These are phyloP conservation scores for Phenganax marumi DNA, from an alignment of 92 coral and sea anemone genomes.

Conservation along the genomic window DNA sequence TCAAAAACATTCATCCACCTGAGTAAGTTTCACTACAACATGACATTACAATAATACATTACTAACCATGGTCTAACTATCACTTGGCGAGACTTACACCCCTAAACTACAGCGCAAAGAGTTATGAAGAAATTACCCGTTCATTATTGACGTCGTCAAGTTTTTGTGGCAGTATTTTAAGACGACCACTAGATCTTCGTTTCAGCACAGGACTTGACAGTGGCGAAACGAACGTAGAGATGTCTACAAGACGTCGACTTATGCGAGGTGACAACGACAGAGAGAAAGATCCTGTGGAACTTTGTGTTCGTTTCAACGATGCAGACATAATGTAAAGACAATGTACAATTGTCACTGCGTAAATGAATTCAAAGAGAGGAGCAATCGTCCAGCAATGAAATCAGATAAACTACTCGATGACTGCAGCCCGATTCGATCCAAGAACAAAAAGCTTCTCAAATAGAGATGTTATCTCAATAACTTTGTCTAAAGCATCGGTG, in stretches of 20 bases:
- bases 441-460: no score
- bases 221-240: constrained; percentile 28
- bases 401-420: no score
- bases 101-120: neutral
- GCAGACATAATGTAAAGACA: neutral
- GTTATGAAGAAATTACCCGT: constrained; percentile 1
- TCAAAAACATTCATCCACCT: no score
- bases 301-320: neutral
- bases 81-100: neutral
- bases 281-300: neutral
- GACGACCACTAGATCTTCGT: constrained; percentile 14
- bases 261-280: neutral
- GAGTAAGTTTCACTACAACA: no score
- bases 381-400: no score
- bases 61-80: neutral
- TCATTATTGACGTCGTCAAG: neutral
- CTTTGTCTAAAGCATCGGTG: no score
- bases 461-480: no score
- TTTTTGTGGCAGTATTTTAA: constrained; percentile 1
- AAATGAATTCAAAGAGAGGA: no score
- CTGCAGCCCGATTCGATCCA: no score
- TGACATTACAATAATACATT: neutral
- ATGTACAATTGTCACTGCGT: no score
- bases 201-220: constrained; percentile 14
- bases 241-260: constrained; percentile 17